Evolutionary conservation across 2,797 vertebrate species (phyloP).

Genomic region (Sebastes jordani): DNA sequence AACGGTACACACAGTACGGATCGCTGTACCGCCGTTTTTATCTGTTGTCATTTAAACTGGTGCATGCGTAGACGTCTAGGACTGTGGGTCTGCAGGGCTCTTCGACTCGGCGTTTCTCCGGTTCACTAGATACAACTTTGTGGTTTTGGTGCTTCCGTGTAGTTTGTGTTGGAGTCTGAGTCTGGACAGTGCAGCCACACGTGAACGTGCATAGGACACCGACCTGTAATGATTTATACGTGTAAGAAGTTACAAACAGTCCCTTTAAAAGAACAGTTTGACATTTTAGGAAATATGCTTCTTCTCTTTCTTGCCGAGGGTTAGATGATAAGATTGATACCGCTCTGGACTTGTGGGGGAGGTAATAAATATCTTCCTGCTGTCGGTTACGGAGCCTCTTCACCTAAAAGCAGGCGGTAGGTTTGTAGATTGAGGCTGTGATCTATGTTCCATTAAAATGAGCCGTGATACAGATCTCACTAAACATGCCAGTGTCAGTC

Average conservation of each 20-base stretch:
- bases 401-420: background rate
- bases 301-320: background rate
- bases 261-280: background rate
- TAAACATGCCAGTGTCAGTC: slow-evolving; percentile 33
- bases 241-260: too few relatives aligned
- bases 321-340: background rate
- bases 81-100: too few relatives aligned
- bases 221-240: fast-evolving
- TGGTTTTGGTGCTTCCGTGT: too few relatives aligned
- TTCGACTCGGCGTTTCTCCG: too few relatives aligned
- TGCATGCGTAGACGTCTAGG: too few relatives aligned
- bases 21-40: too few relatives aligned
- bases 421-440: background rate
- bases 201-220: fast-evolving
- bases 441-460: slow-evolving; percentile 43
- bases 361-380: background rate
- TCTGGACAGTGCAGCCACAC: too few relatives aligned
- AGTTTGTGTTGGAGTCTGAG: too few relatives aligned
- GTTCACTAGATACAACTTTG: fast-evolving
- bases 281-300: background rate
- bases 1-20: too few relatives aligned
- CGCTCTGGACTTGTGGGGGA: background rate
- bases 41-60: too few relatives aligned
- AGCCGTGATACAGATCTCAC: slow-evolving; percentile 24
- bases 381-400: background rate